Base-by-base conservation (phyloP, 2,888 invertebrate species). In the Isoperla grammatica region DNA sequence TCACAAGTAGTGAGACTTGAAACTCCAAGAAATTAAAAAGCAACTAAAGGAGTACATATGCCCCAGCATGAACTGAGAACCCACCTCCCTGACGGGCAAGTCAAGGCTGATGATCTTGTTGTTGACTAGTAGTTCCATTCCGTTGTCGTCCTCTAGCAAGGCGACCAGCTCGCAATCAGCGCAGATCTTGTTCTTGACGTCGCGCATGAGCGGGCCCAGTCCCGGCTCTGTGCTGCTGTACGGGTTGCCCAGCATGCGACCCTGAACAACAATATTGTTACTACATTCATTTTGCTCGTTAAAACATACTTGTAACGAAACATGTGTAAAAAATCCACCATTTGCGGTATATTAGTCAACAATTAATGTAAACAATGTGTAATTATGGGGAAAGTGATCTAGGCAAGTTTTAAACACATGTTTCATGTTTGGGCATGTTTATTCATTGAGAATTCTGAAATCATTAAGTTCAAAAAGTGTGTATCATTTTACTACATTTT, bases 141-240 rank as follows among this genome's bases (percentile, higher is more conserved):
- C 97, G 71, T 95, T 97, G 75, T 98, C 99, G 74, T 99, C 98
- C 72, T 99, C 98, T 0, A 98, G 76, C 22, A 99, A 76, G 0
- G 98, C 97, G n/a, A 99, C 95, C 61, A 99, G 79, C 73, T 99
- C 98, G 75, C 98, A 98, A 76, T 99, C 98, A 49, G 90, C 91
- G 72, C 95, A 95, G 67, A 98, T 98, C 77, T 98, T 98, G 76
- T 99, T 98, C 77, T 99, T 99, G 9, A 99, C 93, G 73, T 99
- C 96, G 40, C 98, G 82, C 98, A 99, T 98, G 11, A 97, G 77
- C 0, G 98, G 98, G 0, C 98, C 98, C 68, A 99, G 82, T 6
- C 96, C 97, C 0, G 90, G 86, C 72, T 98, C 98, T 29, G 86
- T 81, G 35, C 93, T 94, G 59, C 93, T 94, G 77, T 98, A 99